Evolutionary conservation across 2,888 invertebrate genomes (phyloP).

Genomic region (Aphodius sticticus): DNA sequence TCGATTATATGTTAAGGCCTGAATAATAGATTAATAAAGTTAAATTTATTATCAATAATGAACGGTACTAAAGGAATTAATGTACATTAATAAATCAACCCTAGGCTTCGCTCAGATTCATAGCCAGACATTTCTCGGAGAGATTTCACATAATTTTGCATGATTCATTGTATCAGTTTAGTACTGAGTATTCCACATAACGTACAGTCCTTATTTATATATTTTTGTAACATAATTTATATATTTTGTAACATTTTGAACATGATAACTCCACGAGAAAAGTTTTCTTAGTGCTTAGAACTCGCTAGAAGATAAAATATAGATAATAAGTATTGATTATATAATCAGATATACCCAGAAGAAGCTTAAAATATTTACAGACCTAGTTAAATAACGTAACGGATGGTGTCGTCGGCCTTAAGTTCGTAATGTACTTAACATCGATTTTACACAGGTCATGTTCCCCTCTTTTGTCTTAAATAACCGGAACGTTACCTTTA

Average conservation of each 20-base stretch:
- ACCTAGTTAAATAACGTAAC: background rate
- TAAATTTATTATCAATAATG: background rate
- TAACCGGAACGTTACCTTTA: background rate
- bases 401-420: background rate
- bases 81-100: conserved; percentile 4
- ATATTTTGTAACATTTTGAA: no score
- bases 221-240: no score
- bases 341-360: background rate
- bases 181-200: background rate
- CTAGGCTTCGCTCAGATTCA: background rate
- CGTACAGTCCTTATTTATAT: no score
- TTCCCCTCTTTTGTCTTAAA: background rate
- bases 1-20: background rate
- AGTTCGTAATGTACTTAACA: background rate
- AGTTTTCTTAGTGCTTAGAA: background rate
- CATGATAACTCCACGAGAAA: no score
- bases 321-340: background rate
- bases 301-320: no score
- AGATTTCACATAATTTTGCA: background rate
- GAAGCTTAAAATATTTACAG: background rate
- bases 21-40: background rate
- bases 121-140: background rate
- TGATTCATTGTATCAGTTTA: background rate
- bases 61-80: background rate
- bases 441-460: background rate